Base-by-base conservation (phyloP, 2,888 invertebrate species). In the Drosophila picticornis region DNA sequence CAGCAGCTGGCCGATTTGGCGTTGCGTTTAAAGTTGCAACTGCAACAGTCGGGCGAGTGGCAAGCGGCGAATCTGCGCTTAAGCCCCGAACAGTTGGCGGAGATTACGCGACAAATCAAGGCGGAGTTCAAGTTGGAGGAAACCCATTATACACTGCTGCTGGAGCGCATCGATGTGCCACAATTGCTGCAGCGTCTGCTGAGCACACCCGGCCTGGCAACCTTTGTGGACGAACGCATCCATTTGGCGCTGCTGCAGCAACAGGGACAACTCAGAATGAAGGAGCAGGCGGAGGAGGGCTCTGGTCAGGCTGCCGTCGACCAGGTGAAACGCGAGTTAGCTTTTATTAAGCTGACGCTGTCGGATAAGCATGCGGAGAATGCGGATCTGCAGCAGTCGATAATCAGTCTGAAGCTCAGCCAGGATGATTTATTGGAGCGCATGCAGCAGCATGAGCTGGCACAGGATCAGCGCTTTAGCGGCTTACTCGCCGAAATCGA, bases 341-440 rank as follows among this genome's bases (percentile, higher is more conserved):
- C 94, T 48, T 93, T 93, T 68, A 94, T 96, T 68, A 95, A 95
- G 82, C 92, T 94, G 11, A 94, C 95, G 73, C 91, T 95, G 9
- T 92, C 94, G 0, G 94, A 94, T 61, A 92, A 94, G 60, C 94
- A 94, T 73, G 93, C 94, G 0, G 92, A 92, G 69, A 91, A 93
- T 70, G 85, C 91, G 4, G 86, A 91, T 69, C 72, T 93, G 7
- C 91, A 93, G 50, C 85, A 84, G 53, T 92, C 92, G 2, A 89
- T 93, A 2, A 88, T 89, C 55, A 83, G 77, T 4, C 62, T 93
- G 25, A 90, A 90, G 51, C 72, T 85, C 3, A 80, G 79, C 0
- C 93, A 93, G 62, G 88, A 91, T 64, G 87, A 90, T 70, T 50
- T 93, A 40, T 25, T 90, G 40, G 71, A 84, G 34, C 91, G 91